Evolutionary conservation across 1,140 invertebrate species (phyloP).

Genomic region (Drosophila sulfurigaster): DNA sequence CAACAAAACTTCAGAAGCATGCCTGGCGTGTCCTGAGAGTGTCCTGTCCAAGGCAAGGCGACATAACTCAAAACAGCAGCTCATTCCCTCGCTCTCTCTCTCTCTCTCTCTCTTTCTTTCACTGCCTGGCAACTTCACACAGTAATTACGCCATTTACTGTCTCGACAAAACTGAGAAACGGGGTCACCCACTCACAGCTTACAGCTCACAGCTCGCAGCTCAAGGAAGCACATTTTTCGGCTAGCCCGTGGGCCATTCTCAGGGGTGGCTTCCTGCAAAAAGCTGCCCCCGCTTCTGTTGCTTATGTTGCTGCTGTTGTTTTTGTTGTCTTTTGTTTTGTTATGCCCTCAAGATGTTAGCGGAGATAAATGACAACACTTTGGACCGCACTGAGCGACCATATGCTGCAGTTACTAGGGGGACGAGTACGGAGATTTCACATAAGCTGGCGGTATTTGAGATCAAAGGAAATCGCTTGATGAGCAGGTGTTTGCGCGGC

Average conservation of each 20-base stretch:
- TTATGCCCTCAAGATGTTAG: slow-evolving; percentile 73
- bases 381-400: slow-evolving; percentile 23
- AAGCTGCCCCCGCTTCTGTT: slow-evolving; percentile 16
- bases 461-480: slow-evolving; percentile 65
- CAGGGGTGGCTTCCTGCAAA: slow-evolving; percentile 27
- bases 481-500: slow-evolving; percentile 42
- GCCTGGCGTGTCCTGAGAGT: slow-evolving; percentile 20
- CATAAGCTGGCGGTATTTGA: slow-evolving; percentile 52
- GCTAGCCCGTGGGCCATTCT: slow-evolving; percentile 43
- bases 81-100: background rate
- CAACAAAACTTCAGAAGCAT: slow-evolving; percentile 39
- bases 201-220: too few species aligned
- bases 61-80: slow-evolving; percentile 77
- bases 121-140: slow-evolving; percentile 59
- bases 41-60: slow-evolving; percentile 52
- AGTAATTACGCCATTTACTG: slow-evolving; percentile 83
- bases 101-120: background rate
- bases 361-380: slow-evolving; percentile 79
- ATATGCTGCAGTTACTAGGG: slow-evolving; percentile 2
- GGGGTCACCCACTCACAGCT: slow-evolving; percentile 66
- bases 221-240: slow-evolving; percentile 60
- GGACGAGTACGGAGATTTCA: background rate
- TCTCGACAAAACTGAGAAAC: slow-evolving; percentile 55
- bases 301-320: slow-evolving; percentile 20
- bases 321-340: slow-evolving; percentile 44